These are phyloP conservation scores for Sebastes oblongus DNA, from an alignment of 2,797 vertebrate genomes.

Conservation along the genomic window DNA sequence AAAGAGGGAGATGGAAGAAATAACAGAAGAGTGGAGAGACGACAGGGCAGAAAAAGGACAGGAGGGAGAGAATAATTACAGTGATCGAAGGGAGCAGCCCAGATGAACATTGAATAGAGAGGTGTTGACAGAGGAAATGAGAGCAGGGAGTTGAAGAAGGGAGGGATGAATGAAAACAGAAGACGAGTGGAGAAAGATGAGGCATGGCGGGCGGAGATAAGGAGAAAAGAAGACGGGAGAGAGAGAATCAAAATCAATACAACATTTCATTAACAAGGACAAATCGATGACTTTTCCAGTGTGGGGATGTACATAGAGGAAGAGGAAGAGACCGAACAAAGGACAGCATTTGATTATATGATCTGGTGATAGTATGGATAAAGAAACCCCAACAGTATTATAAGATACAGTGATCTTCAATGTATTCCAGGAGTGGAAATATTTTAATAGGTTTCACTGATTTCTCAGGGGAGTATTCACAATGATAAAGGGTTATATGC, in stretches of 20 bases:
- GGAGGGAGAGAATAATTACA: not conserved
- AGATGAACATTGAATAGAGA: not conserved
- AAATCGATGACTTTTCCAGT: slow-evolving; percentile 10
- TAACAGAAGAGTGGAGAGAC: not conserved
- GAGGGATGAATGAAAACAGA: not conserved
- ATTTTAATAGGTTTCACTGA: not conserved
- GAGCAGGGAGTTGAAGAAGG: not conserved
- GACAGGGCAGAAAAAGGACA: not conserved
- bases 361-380: not conserved
- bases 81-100: not conserved
- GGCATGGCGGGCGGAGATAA: not conserved
- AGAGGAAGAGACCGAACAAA: not conserved
- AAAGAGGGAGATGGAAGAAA: not conserved
- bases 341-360: not conserved
- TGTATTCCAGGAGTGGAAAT: not conserved
- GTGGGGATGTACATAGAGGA: not conserved
- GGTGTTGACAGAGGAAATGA: not conserved
- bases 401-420: not conserved
- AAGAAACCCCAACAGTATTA: not conserved
- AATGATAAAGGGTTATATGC: not conserved
- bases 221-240: not conserved
- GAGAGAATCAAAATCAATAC: slow-evolving; percentile 31
- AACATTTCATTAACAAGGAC: slow-evolving; percentile 29
- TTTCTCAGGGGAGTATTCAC: not conserved
- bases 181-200: not conserved